Evolutionary conservation across 2,113 vertebrate species (phyloP).

Genomic region (Apteryx mantelli): DNA sequence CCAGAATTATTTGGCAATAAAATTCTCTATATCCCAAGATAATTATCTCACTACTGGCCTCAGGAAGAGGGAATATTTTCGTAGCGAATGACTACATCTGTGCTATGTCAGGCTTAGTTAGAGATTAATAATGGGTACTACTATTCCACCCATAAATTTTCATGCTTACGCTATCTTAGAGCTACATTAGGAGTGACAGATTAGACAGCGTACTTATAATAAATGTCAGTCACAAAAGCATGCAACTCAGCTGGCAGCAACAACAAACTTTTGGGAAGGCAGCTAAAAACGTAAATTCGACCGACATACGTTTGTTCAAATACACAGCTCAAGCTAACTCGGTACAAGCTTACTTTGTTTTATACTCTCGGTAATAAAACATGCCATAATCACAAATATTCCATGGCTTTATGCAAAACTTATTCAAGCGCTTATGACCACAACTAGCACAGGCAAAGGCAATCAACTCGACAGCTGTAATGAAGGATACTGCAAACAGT

Average conservation of each 20-base stretch:
- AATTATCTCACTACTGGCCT: conserved; percentile 13
- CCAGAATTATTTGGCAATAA: not conserved
- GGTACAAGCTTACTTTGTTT: not conserved
- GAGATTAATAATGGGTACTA: not conserved
- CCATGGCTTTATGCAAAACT: not conserved
- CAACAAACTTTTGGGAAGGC: not conserved
- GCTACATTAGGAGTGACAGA: not conserved
- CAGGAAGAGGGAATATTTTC: not conserved
- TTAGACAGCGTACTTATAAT: not conserved
- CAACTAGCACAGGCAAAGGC: not conserved
- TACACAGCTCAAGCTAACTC: not conserved
- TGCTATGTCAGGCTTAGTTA: not conserved
- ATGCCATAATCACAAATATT: not conserved
- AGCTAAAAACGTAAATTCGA: not conserved
- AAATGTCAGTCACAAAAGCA: not conserved
- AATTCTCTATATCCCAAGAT: not conserved
- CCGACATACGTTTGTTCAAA: not conserved
- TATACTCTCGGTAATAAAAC: not conserved
- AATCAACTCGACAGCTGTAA: not conserved
- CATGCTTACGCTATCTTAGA: not conserved
- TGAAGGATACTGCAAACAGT: not conserved
- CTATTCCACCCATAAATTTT: not conserved
- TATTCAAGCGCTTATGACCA: not conserved
- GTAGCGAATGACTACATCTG: not conserved
- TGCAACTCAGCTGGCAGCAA: not conserved